Evolutionary conservation across 2,113 vertebrate genomes (phyloP), one percentile per base, ranked within the genome.

Genomic region (Reinhardtius hippoglossoides): DNA sequence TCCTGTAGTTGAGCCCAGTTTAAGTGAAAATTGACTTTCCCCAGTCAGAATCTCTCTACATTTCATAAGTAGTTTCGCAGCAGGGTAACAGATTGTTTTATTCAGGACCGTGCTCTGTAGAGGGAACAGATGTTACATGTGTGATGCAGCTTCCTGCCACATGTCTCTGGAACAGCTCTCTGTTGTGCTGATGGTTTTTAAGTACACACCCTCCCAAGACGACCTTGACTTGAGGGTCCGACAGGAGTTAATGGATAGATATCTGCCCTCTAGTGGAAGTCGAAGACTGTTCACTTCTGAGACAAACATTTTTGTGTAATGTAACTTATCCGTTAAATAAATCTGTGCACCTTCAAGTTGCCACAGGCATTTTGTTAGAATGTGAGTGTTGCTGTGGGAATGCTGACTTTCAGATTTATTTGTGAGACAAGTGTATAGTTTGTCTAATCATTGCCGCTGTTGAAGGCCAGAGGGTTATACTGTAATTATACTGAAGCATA

Each of bases 61-160:
- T 3, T 12, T 8, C 20, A 42, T 48, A 21, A 50, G 48, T 64
- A 57, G 18, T 84, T 71, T 40, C 70, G 74, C 75, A 68, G 62
- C 63, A 67, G 50, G 24, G 37, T 46, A n/a, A 57, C n/a, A 1
- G 50, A 61, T 77, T 78, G 23, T 58, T 78, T 71, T 78, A 42
- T 54, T 67, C 15, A 54, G 52, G 63, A 68, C 20, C 2, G 0
- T 52, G 61, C 14, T 37, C 31, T 31, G 31, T 31, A 48, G 63
- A 48, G n/a, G 48, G 69, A 63, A 67, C 81, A 77, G 75, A 86
- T 79, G 78, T 89, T 56, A 3, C 50, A 63, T 27, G 59, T 16
- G 40, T 85, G 73, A 80, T 68, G 72, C 64, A 40, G 56, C 42
- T 68, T 15, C 5, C 18, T 71, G 71, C 40, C 74, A 75, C 63